A percentile compares a stretch with the other conserved stretches of the same genome.
Evolutionary conservation across 1,140 invertebrate genomes (phyloP).

Genomic region (Bombus confusus): DNA sequence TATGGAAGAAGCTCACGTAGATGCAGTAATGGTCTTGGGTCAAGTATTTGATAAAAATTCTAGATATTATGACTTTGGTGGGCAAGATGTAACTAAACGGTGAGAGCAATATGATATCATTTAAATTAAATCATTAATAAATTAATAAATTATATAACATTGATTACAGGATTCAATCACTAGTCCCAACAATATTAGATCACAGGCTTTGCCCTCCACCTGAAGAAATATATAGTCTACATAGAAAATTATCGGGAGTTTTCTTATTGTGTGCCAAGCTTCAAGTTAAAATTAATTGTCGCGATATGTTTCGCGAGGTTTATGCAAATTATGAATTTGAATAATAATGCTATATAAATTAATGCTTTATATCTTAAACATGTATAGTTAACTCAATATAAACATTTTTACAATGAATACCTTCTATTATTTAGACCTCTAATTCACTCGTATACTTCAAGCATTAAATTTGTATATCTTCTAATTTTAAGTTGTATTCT

Average conservation of each 20-base stretch:
- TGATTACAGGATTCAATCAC: slow-evolving; percentile 86
- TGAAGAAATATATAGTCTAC: slow-evolving; percentile 99
- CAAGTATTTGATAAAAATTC: slow-evolving; percentile 92
- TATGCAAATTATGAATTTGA: slow-evolving; percentile 85
- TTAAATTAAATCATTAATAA: slow-evolving; percentile 12
- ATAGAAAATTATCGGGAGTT: slow-evolving; percentile 98
- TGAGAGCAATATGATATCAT: slow-evolving; percentile 50
- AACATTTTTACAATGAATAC: background rate
- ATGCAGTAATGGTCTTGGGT: slow-evolving; percentile 97
- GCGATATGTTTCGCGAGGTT: slow-evolving; percentile 92
- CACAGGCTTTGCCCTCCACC: slow-evolving; percentile 98
- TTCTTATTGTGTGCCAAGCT: slow-evolving; percentile 97
- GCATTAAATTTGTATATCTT: background rate
- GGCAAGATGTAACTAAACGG: slow-evolving; percentile 85
- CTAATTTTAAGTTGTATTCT: background rate
- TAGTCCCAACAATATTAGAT: slow-evolving; percentile 97
- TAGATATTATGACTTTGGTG: slow-evolving; percentile 94
- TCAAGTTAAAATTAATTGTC: slow-evolving; percentile 92
- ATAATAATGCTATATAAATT: slow-evolving; percentile 22
- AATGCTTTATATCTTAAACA: slow-evolving; percentile 6
- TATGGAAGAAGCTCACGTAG: slow-evolving; percentile 97
- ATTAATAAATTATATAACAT: slow-evolving; percentile 14
- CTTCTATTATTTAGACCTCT: background rate
- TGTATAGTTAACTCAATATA: slow-evolving; percentile 15
- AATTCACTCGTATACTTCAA: background rate